A percentile compares a stretch with the other conserved stretches of the same genome.
Conservation (phyloP, 2,888 invertebrate species). For the Phortica okadai region DNA sequence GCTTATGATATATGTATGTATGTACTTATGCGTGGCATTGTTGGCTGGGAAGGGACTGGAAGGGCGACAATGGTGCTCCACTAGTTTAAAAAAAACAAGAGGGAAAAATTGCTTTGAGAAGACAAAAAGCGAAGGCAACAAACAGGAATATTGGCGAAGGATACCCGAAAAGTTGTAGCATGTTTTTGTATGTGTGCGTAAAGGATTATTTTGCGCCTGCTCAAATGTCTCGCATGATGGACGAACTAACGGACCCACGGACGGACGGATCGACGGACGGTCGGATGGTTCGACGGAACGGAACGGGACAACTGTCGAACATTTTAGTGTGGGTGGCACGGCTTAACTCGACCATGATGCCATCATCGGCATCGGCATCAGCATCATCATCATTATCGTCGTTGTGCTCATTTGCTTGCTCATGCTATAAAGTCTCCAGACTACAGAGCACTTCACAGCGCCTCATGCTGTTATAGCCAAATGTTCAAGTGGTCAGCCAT, state of each 20-base stretch:
- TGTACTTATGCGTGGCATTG: neutral
- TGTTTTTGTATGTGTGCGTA: constrained; percentile 36
- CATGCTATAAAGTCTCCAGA: neutral
- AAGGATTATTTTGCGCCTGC: constrained; percentile 18
- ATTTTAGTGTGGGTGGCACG: too few species aligned
- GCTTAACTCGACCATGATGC: too few species aligned
- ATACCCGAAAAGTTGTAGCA: constrained; percentile 52
- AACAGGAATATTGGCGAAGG: constrained; percentile 73
- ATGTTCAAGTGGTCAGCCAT: too few species aligned
- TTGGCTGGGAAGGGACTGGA: neutral
- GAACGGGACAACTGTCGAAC: too few species aligned
- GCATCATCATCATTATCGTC: neutral
- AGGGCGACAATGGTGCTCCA: neutral
- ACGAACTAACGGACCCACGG: neutral
- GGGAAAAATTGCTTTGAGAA: constrained; percentile 24
- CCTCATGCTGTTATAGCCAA: neutral
- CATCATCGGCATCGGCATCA: neutral
- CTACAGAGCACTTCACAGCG: neutral
- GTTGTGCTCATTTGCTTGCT: neutral
- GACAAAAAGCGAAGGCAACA: constrained; percentile 48
- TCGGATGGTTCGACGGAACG: too few species aligned
- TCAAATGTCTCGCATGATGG: neutral
- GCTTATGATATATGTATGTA: constrained; percentile 40
- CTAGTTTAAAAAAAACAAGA: neutral
- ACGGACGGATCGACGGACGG: too few species aligned